phyloP scores from a whole-genome alignment of 2,797 vertebrate species.

The Ctenopoma kingsleyae region DNA sequence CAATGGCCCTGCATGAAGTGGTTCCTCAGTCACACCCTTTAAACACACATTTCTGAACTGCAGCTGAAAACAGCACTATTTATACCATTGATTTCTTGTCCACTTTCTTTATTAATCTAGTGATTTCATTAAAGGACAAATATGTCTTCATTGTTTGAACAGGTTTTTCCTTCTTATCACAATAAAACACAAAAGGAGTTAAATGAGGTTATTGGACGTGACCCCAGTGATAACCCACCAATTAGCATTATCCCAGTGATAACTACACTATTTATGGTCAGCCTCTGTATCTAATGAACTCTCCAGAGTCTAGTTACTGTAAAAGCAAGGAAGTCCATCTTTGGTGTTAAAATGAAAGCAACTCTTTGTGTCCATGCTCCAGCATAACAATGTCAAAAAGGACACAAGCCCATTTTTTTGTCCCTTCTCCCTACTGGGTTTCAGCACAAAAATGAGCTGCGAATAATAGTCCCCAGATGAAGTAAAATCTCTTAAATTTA shows the following conservation, averaged over 20 bases:
- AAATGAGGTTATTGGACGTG: constrained; percentile 29
- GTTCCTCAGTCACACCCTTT: constrained; percentile 14
- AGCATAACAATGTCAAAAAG: neutral
- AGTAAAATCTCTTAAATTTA: constrained; percentile 5
- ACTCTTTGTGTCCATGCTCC: neutral
- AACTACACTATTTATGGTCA: constrained; percentile 31
- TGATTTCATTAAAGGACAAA: neutral
- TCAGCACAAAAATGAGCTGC: neutral
- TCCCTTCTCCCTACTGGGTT: neutral
- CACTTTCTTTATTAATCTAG: constrained; percentile 2
- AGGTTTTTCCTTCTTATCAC: constrained; percentile 7
- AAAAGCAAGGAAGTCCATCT: constrained; percentile 9
- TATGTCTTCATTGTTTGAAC: neutral
- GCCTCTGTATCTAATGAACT: constrained; percentile 18
- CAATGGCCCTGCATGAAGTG: constrained; percentile 15
- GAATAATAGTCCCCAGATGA: neutral
- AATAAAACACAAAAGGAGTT: constrained; percentile 19
- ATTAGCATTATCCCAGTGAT: constrained; percentile 22
- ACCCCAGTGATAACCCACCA: constrained; percentile 35
- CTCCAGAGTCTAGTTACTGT: constrained; percentile 1
- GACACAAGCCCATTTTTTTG: neutral
- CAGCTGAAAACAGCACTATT: neutral
- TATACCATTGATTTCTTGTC: constrained; percentile 9
- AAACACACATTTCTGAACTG: constrained; percentile 30
- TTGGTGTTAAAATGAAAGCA: constrained; percentile 27